A percentile compares a stretch with the other conserved stretches of the same genome.
Evolutionary conservation across 64 coral and sea anemone genomes (phyloP).

Genomic region (Catalaphyllia jardinei): DNA sequence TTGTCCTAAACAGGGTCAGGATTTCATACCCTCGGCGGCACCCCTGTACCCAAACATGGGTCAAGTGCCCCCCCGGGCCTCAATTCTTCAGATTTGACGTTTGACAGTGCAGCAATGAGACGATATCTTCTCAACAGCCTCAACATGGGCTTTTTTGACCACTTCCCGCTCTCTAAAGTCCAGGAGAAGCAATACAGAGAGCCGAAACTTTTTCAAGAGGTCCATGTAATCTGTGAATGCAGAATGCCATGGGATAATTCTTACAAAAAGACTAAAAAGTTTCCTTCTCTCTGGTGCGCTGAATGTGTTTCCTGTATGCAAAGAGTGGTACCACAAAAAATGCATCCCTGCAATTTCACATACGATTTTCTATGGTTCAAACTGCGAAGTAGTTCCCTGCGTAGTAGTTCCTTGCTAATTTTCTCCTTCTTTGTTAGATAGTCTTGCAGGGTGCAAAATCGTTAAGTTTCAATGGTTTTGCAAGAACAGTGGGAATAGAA

Average conservation of each 20-base stretch:
- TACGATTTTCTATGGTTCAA: too few relatives aligned
- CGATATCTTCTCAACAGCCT: background rate
- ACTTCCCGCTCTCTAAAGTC: background rate
- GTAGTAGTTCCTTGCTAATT: too few relatives aligned
- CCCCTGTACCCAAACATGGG: background rate
- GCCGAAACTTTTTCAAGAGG: background rate
- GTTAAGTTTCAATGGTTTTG: too few relatives aligned
- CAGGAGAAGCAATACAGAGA: background rate
- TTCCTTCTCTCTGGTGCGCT: conserved; percentile 1
- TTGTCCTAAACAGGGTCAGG: too few relatives aligned
- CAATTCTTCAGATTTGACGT: conserved; percentile 14
- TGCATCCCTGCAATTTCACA: too few relatives aligned
- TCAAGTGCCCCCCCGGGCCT: too few relatives aligned
- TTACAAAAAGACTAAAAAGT: background rate
- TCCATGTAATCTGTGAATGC: background rate
- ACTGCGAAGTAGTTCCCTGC: too few relatives aligned
- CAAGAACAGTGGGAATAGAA: too few relatives aligned
- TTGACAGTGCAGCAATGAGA: conserved; percentile 14
- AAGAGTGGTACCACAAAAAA: background rate
- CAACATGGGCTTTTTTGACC: background rate
- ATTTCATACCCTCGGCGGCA: too few relatives aligned
- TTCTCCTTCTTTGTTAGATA: too few relatives aligned
- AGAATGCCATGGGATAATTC: background rate
- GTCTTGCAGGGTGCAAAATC: too few relatives aligned
- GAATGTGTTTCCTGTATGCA: conserved; percentile 1